Base-by-base conservation (phyloP, 2,888 invertebrate species). In the Cyaniris semiargus region DNA sequence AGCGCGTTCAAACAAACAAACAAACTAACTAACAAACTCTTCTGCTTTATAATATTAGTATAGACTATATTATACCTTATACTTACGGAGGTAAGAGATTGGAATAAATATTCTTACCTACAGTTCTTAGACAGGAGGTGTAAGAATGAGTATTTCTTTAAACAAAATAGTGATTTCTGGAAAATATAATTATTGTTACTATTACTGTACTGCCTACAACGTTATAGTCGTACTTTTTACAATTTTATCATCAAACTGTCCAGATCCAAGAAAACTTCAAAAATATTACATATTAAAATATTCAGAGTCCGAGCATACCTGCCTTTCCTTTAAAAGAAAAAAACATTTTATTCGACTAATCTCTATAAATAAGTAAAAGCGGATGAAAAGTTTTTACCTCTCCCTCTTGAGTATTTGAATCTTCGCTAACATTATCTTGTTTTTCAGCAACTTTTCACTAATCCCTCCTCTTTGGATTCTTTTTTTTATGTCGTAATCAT, bases 301-400 rank as follows among this genome's bases (percentile, higher is more conserved):
- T 60, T 60, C 60, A 23, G 60, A 60, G 21, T 60, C 60, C 60
- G 13, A 60, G 60, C 3, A 13, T 23, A 23, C 23, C 23, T 60
- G 13, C 60, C 23, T 74, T 23, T 48, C 48, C 72, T 44, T 72
- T n/a, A 72, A 72, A 23, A 48, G 44, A 72, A 44, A 48, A 48
- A 44, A 44, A 72, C 44, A 72, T 72, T 72, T 72, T 48, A 48
- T 48, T 72, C 44, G 38, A 72, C 72, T 72, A 48, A 72, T 72
- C 72, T 72, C 72, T 72, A 48, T 72, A 72, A 72, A 72, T 44
- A 72, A 72, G 72, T 44, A 72, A 72, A 72, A 72, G 44, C 72
- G 72, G 72, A 72, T 38, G 72, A 72, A 72, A 72, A 72, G 72
- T 72, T 72, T 72, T 72, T 72, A 44, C 44, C 71, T 72, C 48